Conservation (phyloP, 1,140 invertebrate species). For the Drosophila micromelanica region DNA sequence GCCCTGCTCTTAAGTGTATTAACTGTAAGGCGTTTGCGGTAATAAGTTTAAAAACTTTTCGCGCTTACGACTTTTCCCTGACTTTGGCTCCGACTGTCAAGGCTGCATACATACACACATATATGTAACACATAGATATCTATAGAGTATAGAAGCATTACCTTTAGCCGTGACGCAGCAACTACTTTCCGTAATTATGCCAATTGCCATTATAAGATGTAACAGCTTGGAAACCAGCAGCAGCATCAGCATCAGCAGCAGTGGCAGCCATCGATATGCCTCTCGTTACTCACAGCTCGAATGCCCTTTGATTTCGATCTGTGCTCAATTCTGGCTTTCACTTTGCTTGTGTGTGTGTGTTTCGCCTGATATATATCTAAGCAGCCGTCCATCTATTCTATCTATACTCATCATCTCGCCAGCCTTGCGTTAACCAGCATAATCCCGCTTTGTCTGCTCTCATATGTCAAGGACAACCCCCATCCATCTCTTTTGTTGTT, state of each 20-base stretch:
- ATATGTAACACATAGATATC: not conserved
- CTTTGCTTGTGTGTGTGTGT: constrained; percentile 9
- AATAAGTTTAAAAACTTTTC: constrained; percentile 77
- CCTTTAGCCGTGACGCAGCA: constrained; percentile 33
- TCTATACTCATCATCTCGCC: constrained; percentile 70
- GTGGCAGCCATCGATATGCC: constrained; percentile 61
- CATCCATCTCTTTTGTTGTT: constrained; percentile 13
- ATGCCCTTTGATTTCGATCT: constrained; percentile 69
- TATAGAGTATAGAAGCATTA: constrained; percentile 3
- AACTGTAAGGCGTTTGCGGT: constrained; percentile 58
- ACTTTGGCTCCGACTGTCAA: constrained; percentile 22
- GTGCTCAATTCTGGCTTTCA: constrained; percentile 18
- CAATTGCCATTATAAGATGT: constrained; percentile 68
- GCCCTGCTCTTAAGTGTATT: constrained; percentile 42
- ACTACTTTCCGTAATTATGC: constrained; percentile 82
- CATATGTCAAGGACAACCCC: constrained; percentile 49
- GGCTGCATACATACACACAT: not conserved
- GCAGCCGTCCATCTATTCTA: constrained; percentile 26
- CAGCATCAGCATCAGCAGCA: not conserved
- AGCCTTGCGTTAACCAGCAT: constrained; percentile 66
- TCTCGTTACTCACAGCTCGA: constrained; percentile 5
- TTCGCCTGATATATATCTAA: constrained; percentile 23
- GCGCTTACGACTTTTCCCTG: constrained; percentile 27
- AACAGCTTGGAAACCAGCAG: constrained; percentile 20
- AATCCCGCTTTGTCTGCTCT: constrained; percentile 47